These are phyloP conservation scores for Lophotriccus pileatus DNA, from an alignment of 2,797 vertebrate species.

Conservation along the genomic window DNA sequence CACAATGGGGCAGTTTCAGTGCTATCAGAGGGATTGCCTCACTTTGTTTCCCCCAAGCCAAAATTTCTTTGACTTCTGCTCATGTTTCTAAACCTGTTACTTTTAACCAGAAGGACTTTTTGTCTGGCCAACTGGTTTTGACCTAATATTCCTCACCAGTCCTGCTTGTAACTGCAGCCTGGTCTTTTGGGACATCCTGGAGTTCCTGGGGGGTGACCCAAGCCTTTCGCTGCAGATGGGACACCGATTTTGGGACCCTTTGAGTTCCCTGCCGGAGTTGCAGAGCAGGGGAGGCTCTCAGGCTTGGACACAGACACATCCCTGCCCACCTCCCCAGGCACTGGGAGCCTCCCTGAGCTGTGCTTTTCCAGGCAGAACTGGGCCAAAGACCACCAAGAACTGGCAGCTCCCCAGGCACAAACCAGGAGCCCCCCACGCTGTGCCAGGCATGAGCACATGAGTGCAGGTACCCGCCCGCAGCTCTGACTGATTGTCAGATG, in stretches of 20 bases:
- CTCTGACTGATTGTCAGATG: not conserved
- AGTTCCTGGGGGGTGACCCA: not conserved
- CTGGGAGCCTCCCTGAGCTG: not conserved
- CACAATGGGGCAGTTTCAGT: not conserved
- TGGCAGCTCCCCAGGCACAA: not conserved
- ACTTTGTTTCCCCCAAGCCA: not conserved
- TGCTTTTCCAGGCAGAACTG: not conserved
- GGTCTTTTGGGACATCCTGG: not conserved
- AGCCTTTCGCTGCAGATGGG: not conserved
- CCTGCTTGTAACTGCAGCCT: not conserved
- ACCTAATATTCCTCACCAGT: not conserved
- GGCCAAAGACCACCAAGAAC: not conserved
- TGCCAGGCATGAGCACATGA: accelerated
- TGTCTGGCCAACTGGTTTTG: not conserved
- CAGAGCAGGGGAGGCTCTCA: accelerated
- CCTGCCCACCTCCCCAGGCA: accelerated
- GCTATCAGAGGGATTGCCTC: not conserved
- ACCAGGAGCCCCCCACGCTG: not conserved
- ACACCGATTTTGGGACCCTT: not conserved
- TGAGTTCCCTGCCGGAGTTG: not conserved
- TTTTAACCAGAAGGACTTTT: not conserved
- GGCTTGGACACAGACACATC: accelerated
- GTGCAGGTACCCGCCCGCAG: not conserved
- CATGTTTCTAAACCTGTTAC: not conserved
- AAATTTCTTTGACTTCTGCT: not conserved